Conservation (phyloP, 2,113 vertebrate genomes). For the Oriolus oriolus region DNA sequence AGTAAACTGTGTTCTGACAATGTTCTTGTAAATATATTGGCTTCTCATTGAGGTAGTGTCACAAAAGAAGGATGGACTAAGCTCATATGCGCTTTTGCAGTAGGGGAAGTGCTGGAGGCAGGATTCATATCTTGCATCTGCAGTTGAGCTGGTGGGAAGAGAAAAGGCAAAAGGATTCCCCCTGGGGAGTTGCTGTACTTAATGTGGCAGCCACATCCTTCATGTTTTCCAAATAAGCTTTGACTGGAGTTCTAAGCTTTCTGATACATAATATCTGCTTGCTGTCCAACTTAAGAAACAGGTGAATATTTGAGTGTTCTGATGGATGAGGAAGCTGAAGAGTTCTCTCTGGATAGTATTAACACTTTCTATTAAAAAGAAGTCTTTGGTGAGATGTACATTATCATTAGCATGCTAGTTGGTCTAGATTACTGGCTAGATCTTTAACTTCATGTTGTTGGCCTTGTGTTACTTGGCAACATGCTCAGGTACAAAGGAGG, state of each 20-base stretch:
- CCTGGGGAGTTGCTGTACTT: background rate
- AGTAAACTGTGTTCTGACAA: background rate
- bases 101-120: background rate
- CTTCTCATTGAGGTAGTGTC: background rate
- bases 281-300: background rate
- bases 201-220: accelerated
- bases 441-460: background rate
- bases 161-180: background rate
- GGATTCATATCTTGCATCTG: background rate
- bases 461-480: background rate
- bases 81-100: background rate
- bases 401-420: background rate
- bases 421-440: background rate
- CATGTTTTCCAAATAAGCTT: background rate
- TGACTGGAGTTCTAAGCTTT: background rate
- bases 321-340: background rate
- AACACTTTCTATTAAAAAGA: background rate
- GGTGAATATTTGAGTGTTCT: background rate
- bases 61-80: background rate
- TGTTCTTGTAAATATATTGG: background rate
- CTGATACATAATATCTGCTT: background rate
- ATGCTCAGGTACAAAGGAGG: background rate
- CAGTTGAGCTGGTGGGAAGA: background rate
- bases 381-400: background rate
- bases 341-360: background rate